Conservation (phyloP, 2,113 vertebrate species). For the Zeus faber region DNA sequence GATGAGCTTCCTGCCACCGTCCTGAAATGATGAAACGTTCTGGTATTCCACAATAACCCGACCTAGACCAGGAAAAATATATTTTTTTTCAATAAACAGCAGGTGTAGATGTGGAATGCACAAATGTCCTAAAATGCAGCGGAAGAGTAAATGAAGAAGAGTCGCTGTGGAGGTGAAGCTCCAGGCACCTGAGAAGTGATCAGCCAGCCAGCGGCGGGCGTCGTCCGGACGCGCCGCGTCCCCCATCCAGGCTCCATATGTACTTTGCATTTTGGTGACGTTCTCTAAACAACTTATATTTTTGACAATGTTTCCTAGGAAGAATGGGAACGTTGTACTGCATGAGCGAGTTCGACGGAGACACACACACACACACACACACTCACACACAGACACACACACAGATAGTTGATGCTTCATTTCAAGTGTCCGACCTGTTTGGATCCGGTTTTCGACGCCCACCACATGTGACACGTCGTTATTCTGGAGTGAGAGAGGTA, state of each 20-base stretch:
- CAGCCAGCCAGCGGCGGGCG: constrained; percentile 81
- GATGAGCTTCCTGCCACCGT: constrained; percentile 59
- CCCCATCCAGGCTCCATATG: constrained; percentile 84
- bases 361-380: too few species aligned
- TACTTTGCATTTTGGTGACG: constrained; percentile 67
- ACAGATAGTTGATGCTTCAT: too few species aligned
- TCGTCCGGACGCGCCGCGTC: constrained; percentile 74
- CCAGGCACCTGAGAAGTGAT: constrained; percentile 85
- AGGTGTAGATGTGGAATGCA: not conserved
- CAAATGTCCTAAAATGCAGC: not conserved
- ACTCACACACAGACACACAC: too few species aligned
- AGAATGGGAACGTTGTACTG: too few species aligned
- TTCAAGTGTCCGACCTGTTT: constrained; percentile 18
- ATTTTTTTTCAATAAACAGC: not conserved
- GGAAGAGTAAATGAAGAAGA: not conserved
- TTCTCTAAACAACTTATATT: constrained; percentile 74
- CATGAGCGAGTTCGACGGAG: too few species aligned
- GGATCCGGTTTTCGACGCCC: constrained; percentile 4
- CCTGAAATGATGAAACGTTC: constrained; percentile 66
- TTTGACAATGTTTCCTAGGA: constrained; percentile 70
- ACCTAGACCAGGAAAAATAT: constrained; percentile 63
- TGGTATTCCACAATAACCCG: constrained; percentile 74
- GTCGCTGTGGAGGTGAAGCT: not conserved
- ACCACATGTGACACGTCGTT: constrained; percentile 5
- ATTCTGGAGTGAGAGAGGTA: constrained; percentile 1